Evolutionary conservation across 2,797 vertebrate species (phyloP).

Genomic region (Aeoliscus strigatus): DNA sequence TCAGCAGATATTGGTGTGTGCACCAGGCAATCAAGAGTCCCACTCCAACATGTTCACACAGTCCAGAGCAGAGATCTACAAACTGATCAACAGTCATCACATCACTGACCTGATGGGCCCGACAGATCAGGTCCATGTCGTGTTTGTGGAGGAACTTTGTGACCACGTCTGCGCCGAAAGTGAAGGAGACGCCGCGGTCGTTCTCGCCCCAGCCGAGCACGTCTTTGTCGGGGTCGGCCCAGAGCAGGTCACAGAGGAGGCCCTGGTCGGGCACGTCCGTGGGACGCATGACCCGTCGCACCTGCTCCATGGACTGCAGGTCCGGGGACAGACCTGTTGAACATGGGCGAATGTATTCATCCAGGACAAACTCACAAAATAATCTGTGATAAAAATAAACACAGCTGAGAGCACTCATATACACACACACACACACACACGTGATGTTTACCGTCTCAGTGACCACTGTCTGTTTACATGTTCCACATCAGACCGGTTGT

Average conservation of each 20-base stretch:
- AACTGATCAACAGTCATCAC: no score
- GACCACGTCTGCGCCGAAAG: constrained; percentile 79
- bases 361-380: no score
- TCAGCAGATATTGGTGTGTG: no score
- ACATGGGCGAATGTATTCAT: no score
- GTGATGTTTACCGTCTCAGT: constrained; percentile 22
- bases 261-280: constrained; percentile 82
- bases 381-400: no score
- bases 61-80: no score
- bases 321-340: constrained; percentile 76
- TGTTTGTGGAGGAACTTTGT: constrained; percentile 83
- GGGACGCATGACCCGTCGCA: constrained; percentile 79
- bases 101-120: constrained; percentile 79
- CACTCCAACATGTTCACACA: no score
- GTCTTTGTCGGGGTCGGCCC: constrained; percentile 81
- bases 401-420: no score
- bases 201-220: constrained; percentile 82
- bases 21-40: no score
- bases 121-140: constrained; percentile 82
- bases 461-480: constrained; percentile 34
- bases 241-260: constrained; percentile 78
- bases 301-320: constrained; percentile 82
- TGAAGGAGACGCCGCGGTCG: constrained; percentile 81
- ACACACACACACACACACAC: no score
- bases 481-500: not conserved